phyloP scores from a whole-genome alignment of 2,888 invertebrate genomes.

The Exocentrus adspersus region DNA sequence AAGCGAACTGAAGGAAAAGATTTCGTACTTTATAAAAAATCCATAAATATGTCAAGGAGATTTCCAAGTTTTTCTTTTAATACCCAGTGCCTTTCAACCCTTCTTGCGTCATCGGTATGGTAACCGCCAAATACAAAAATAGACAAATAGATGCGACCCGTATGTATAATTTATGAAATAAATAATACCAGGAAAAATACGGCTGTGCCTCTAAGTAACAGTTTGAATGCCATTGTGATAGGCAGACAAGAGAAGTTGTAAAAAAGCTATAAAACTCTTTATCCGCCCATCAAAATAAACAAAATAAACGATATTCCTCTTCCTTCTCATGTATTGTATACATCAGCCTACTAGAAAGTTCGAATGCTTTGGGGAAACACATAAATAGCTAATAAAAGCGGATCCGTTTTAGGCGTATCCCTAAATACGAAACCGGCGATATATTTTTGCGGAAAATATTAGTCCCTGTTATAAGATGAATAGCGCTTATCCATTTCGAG shows the following conservation, averaged over 20 bases:
- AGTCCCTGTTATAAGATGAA: background rate
- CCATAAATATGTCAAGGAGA: too few species aligned
- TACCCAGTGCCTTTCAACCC: too few species aligned
- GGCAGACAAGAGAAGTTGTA: slow-evolving; percentile 3
- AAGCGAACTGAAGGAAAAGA: too few species aligned
- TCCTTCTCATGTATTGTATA: background rate
- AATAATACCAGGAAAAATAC: background rate
- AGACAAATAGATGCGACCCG: background rate
- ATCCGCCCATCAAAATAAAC: slow-evolving; percentile 1
- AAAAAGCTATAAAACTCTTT: slow-evolving; percentile 3
- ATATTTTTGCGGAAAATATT: background rate
- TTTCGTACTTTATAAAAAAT: too few species aligned
- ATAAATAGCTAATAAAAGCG: background rate
- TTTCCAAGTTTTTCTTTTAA: too few species aligned
- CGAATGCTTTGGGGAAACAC: slow-evolving; percentile 1
- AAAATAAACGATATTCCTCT: background rate
- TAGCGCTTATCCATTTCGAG: background rate
- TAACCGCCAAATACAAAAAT: background rate
- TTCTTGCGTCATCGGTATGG: too few species aligned
- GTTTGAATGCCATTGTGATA: slow-evolving; percentile 1
- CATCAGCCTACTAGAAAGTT: background rate
- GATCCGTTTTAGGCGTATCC: background rate
- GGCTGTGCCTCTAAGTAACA: background rate
- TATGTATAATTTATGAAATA: slow-evolving; percentile 1
- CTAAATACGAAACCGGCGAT: background rate